phyloP scores from a whole-genome alignment of 2,113 vertebrate genomes.

The Zapus hudsonius region DNA sequence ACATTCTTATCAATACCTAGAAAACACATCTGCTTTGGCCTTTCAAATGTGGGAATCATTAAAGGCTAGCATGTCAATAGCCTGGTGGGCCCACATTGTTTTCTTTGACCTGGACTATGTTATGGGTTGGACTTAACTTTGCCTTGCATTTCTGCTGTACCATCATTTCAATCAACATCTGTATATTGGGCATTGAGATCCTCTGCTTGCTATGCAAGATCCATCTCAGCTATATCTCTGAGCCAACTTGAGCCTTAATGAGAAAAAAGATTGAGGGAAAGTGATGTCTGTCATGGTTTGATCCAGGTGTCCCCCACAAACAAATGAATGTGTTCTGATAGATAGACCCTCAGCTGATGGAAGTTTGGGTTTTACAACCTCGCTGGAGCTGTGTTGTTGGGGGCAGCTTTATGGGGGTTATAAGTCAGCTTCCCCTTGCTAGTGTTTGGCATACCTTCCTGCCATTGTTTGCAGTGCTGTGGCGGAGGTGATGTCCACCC shows the following conservation, averaged over 20 bases:
- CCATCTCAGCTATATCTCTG: slow-evolving; percentile 89
- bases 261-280: neutral
- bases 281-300: too few species aligned
- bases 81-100: slow-evolving; percentile 10
- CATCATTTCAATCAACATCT: slow-evolving; percentile 92
- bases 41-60: slow-evolving; percentile 72
- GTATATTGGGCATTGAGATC: slow-evolving; percentile 92
- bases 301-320: too few species aligned
- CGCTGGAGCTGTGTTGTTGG: too few species aligned
- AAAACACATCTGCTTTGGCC: slow-evolving; percentile 45
- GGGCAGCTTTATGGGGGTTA: too few species aligned
- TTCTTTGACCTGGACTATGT: slow-evolving; percentile 11
- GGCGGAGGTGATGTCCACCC: too few species aligned
- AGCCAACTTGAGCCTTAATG: slow-evolving; percentile 46
- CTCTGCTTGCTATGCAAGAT: slow-evolving; percentile 88
- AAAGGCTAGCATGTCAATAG: slow-evolving; percentile 58
- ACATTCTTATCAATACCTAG: slow-evolving; percentile 76
- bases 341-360: too few species aligned
- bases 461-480: too few species aligned
- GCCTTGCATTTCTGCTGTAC: slow-evolving; percentile 93
- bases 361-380: too few species aligned
- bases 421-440: too few species aligned
- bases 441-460: too few species aligned
- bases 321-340: too few species aligned
- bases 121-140: slow-evolving; percentile 90